A percentile compares a stretch with the other conserved stretches of the same genome.
phyloP scores from a whole-genome alignment of 2,888 invertebrate genomes.

The Polydrusus tereticollis region DNA sequence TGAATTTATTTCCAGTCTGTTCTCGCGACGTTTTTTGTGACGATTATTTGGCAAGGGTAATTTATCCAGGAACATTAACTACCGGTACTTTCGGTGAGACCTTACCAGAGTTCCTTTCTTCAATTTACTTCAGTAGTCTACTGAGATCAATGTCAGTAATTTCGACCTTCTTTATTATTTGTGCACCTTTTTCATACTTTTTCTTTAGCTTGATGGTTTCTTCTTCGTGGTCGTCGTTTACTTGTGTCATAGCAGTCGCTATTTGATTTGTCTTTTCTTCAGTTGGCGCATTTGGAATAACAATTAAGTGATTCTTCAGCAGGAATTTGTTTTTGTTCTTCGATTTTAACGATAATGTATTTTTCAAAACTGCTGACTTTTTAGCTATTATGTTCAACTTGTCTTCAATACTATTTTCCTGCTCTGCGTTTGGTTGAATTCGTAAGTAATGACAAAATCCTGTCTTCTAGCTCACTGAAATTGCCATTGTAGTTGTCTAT shows the following conservation, averaged over 20 bases:
- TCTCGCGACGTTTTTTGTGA: slow-evolving; percentile 5
- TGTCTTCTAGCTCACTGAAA: too few species aligned
- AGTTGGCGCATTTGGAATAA: neutral
- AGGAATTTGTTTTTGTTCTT: slow-evolving; percentile 19
- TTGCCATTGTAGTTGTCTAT: too few species aligned
- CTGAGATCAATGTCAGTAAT: slow-evolving; percentile 60
- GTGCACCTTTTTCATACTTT: slow-evolving; percentile 55
- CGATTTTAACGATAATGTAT: slow-evolving; percentile 51
- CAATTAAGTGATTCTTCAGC: neutral
- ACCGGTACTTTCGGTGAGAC: neutral
- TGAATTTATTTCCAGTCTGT: slow-evolving; percentile 52
- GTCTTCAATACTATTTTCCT: slow-evolving; percentile 44
- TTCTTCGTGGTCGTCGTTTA: slow-evolving; percentile 37
- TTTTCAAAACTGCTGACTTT: slow-evolving; percentile 57
- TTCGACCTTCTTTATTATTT: slow-evolving; percentile 59
- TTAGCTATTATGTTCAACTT: slow-evolving; percentile 51
- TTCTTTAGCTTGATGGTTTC: slow-evolving; percentile 50
- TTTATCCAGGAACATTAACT: neutral
- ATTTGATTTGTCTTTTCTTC: neutral
- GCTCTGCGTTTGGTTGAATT: slow-evolving; percentile 41
- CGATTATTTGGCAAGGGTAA: slow-evolving; percentile 22
- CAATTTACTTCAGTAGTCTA: slow-evolving; percentile 47
- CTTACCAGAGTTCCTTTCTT: slow-evolving; percentile 45
- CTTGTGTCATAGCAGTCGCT: neutral
- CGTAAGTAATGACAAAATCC: too few species aligned